Evolutionary conservation across 2,888 invertebrate genomes (phyloP).

Genomic region (Drosophila mercatorum): DNA sequence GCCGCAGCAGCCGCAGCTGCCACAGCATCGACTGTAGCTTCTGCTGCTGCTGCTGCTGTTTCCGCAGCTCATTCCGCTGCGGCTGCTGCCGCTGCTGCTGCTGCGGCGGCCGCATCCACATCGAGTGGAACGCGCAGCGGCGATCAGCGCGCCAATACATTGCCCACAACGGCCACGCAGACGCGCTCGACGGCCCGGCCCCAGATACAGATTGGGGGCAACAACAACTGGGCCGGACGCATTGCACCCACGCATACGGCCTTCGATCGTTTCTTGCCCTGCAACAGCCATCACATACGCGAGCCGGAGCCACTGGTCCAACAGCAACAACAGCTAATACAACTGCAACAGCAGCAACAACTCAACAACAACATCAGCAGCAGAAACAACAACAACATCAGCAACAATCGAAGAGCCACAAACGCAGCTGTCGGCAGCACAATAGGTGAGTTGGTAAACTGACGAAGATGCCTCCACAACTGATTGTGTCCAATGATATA

Average conservation of each 20-base stretch:
- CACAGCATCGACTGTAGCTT: slow-evolving; percentile 1
- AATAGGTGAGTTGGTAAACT: slow-evolving; percentile 27
- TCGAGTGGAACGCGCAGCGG: slow-evolving; percentile 83
- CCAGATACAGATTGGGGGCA: slow-evolving; percentile 88
- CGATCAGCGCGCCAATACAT: slow-evolving; percentile 86
- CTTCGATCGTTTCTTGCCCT: slow-evolving; percentile 87
- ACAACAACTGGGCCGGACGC: slow-evolving; percentile 85
- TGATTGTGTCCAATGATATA: not conserved
- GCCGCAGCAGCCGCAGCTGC: slow-evolving; percentile 77
- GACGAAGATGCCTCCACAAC: not conserved
- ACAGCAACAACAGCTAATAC: slow-evolving; percentile 43
- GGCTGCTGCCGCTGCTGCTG: slow-evolving; percentile 4
- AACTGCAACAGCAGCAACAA: slow-evolving; percentile 47
- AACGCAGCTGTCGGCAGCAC: not conserved
- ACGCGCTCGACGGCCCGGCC: slow-evolving; percentile 89
- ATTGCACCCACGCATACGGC: slow-evolving; percentile 84
- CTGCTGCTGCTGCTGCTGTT: slow-evolving; percentile 21
- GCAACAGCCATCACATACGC: slow-evolving; percentile 89
- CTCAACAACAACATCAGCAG: slow-evolving; percentile 33
- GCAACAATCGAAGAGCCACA: slow-evolving; percentile 28
- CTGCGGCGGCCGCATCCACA: slow-evolving; percentile 42
- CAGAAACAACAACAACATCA: slow-evolving; percentile 40
- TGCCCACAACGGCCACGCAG: slow-evolving; percentile 90
- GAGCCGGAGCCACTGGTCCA: slow-evolving; percentile 72
- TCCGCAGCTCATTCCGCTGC: slow-evolving; percentile 9